Evolutionary conservation across 2,797 vertebrate genomes (phyloP), one percentile per base, ranked within the genome.

Genomic region (Kryptopterus vitreolus): DNA sequence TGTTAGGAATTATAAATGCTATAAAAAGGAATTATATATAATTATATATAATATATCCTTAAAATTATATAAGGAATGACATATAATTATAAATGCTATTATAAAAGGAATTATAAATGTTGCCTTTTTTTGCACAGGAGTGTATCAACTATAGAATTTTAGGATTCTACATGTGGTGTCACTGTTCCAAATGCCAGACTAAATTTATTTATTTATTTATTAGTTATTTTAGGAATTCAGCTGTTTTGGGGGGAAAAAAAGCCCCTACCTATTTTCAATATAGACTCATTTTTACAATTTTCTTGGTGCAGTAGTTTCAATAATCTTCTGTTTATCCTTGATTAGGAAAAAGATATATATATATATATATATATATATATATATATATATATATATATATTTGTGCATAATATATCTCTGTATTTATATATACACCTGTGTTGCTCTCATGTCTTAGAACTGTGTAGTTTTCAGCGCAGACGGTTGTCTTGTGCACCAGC

Each of bases 401-500:
- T 43, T 43, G 3, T 43, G 38, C 10, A 43, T 43, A 5, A 55
- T 55, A 10, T n/a, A n/a, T 12, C 16, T 22, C 22, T 20, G 10
- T 10, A 55, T 10, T 29, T 31, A 13, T 50, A 69, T 13, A 18
- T 10, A 55, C 69, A 55, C 48, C 20, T 76, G 35, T 16, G 12
- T 48, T 61, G 48, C 46, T 52, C 29, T 22, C 31, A 55, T 61
- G 24, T 29, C 33, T 69, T 16, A n/a, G 70, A 50, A 62, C 69
- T 78, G 66, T 62, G 63, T 71, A 33, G 31, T 59, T 24, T n/a
- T 59, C 59, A 57, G 55, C 53, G 73, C 35, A 74, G 82, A 79
- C 79, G 81, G 76, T 66, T 46, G 38, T 50, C 65, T 38, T 65
- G 73, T 26, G 24, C 62, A 35, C 29, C 2, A 15, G 81, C 83